phyloP scores from a whole-genome alignment of 2,113 vertebrate genomes.

The Pimephales promelas region DNA sequence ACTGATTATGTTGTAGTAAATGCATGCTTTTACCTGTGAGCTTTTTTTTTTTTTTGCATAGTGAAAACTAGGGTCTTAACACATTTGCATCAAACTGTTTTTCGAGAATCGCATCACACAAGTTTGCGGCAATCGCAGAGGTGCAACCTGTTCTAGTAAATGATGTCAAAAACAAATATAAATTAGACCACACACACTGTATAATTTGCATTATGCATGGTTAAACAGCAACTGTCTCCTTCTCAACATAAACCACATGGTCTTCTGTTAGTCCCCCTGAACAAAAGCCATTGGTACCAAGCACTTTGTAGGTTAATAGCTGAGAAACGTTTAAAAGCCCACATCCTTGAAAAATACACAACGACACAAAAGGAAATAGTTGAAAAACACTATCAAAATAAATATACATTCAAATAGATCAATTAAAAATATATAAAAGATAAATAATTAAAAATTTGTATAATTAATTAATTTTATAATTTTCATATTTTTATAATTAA shows the following conservation, averaged over 20 bases:
- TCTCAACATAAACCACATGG: constrained; percentile 47
- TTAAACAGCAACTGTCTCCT: background rate
- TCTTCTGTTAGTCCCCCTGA: constrained; percentile 37
- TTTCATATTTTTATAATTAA: no score
- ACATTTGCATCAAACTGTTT: background rate
- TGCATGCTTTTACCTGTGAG: no score
- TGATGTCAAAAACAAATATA: constrained; percentile 39
- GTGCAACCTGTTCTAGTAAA: constrained; percentile 28
- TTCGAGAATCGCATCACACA: constrained; percentile 4
- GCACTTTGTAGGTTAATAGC: constrained; percentile 33
- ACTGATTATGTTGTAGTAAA: no score
- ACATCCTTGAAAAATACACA: constrained; percentile 44
- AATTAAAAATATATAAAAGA: background rate
- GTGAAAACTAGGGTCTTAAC: background rate
- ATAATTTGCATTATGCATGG: constrained; percentile 42
- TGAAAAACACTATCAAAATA: background rate
- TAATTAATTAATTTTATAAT: no score
- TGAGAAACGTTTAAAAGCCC: constrained; percentile 51
- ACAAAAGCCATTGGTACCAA: constrained; percentile 39
- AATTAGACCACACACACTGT: constrained; percentile 26
- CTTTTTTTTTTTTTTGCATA: no score
- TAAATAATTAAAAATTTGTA: no score
- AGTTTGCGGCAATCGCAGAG: background rate
- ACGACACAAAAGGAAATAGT: background rate
- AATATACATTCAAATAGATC: background rate